Conservation (phyloP, 2,888 invertebrate species). For the Cynaeus angustus region DNA sequence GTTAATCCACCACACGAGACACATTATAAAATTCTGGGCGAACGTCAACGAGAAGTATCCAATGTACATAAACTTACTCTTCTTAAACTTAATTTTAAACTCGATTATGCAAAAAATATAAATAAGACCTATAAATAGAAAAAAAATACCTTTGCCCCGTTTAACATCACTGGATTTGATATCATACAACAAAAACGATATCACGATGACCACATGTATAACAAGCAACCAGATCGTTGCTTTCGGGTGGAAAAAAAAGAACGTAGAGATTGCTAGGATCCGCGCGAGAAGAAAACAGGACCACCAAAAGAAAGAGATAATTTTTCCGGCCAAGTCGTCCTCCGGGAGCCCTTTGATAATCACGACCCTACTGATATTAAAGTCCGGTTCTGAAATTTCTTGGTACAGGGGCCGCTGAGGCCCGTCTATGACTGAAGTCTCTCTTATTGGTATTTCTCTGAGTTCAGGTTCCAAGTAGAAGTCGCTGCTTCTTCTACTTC, state of each 20-base stretch:
- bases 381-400: constrained; percentile 59
- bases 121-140: constrained; percentile 82
- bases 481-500: constrained; percentile 64
- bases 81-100: constrained; percentile 85
- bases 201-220: constrained; percentile 79
- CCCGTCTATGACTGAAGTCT: constrained; percentile 60
- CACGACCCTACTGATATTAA: constrained; percentile 69
- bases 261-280: constrained; percentile 80
- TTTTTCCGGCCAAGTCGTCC: constrained; percentile 81
- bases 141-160: constrained; percentile 73
- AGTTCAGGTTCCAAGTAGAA: constrained; percentile 62
- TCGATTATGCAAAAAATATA: constrained; percentile 86
- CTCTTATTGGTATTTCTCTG: constrained; percentile 40
- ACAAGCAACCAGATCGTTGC: constrained; percentile 76
- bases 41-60: constrained; percentile 80
- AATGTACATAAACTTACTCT: constrained; percentile 81
- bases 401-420: constrained; percentile 52
- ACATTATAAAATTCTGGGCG: constrained; percentile 80
- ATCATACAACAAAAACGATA: constrained; percentile 78
- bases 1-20: constrained; percentile 80
- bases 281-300: constrained; percentile 83
- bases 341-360: constrained; percentile 80
- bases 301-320: constrained; percentile 85
- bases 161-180: constrained; percentile 74
- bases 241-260: constrained; percentile 80